A percentile compares a stretch with the other conserved stretches of the same genome.
Evolutionary conservation across 2,797 vertebrate species (phyloP).

Genomic region (Limnodromus scolopaceus): DNA sequence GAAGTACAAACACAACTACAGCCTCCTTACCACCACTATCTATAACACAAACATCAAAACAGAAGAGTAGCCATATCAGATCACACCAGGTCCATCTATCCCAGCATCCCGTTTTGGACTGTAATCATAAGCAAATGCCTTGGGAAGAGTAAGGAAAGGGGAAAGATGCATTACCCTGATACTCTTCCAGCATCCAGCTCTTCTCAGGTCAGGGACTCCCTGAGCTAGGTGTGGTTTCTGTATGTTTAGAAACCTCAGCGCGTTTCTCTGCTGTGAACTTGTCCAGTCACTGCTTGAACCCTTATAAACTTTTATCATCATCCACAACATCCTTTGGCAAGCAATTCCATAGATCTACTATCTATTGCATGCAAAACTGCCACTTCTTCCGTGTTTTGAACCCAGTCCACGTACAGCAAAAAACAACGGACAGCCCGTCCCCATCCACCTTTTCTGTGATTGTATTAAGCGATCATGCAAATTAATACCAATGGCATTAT

Average conservation of each 20-base stretch:
- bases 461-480: not conserved
- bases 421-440: not conserved
- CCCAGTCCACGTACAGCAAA: not conserved
- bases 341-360: not conserved
- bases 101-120: not conserved
- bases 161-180: not conserved
- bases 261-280: not conserved
- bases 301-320: not conserved
- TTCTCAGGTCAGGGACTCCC: not conserved
- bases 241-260: not conserved
- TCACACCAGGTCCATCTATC: not conserved
- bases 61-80: not conserved
- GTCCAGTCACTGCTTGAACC: not conserved
- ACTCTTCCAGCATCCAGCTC: not conserved
- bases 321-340: constrained; percentile 2
- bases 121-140: not conserved
- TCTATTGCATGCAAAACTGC: not conserved
- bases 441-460: not conserved
- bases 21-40: not conserved
- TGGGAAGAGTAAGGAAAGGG: not conserved
- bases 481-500: not conserved
- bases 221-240: not conserved
- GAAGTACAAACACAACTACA: not conserved
- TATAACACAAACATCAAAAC: not conserved
- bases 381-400: not conserved